phyloP scores from a whole-genome alignment of 2,797 vertebrate genomes.

The Leptodactylus fallax region DNA sequence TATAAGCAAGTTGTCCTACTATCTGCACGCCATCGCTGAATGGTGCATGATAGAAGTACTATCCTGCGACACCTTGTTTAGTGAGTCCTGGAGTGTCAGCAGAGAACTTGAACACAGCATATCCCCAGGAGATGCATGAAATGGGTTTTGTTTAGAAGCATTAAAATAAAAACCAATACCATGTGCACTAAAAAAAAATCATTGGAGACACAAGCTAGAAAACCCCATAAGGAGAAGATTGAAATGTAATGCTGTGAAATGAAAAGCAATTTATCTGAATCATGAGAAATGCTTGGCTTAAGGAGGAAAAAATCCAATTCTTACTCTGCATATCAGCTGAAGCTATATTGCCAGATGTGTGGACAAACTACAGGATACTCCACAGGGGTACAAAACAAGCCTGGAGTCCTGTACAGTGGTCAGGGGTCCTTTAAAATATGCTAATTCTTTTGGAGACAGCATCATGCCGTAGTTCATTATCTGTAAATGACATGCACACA shows the following conservation, averaged over 20 bases:
- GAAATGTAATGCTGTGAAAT: constrained; percentile 44
- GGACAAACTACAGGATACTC: constrained; percentile 29
- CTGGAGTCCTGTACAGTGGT: not conserved
- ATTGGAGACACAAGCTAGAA: not conserved
- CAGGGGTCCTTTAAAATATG: constrained; percentile 23
- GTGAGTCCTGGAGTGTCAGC: not conserved
- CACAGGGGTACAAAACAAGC: constrained; percentile 29
- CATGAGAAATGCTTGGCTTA: not conserved
- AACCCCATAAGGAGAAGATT: constrained; percentile 15
- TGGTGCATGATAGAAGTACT: not conserved
- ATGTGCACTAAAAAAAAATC: constrained; percentile 1
- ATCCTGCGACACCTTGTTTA: not conserved
- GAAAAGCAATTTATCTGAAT: constrained; percentile 45
- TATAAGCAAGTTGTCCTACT: not conserved
- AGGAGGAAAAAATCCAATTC: constrained; percentile 13
- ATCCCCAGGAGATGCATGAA: not conserved
- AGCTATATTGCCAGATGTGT: constrained; percentile 17
- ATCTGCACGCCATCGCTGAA: not conserved
- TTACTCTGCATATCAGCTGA: constrained; percentile 2
- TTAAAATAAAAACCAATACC: constrained; percentile 19
- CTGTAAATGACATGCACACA: constrained; percentile 49
- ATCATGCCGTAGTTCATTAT: constrained; percentile 30
- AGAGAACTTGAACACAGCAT: not conserved
- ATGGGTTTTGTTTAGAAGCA: constrained; percentile 15
- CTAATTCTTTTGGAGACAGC: constrained; percentile 22